Evolutionary conservation across 1,140 invertebrate species (phyloP).

Genomic region (Branchinecta lynchi): DNA sequence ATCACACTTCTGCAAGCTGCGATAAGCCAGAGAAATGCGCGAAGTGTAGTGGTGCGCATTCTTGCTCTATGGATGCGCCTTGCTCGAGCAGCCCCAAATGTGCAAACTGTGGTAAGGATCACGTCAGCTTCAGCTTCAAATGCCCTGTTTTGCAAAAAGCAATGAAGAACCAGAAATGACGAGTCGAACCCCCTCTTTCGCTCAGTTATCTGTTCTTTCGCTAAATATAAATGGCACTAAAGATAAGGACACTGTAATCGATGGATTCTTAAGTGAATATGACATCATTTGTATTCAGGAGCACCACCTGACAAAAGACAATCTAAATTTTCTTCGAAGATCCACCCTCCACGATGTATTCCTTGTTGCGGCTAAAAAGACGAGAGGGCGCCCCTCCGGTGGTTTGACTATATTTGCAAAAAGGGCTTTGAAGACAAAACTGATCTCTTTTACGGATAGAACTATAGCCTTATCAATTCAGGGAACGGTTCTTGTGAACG

Average conservation of each 20-base stretch:
- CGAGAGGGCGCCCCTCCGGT: constrained; percentile 7
- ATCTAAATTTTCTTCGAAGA: constrained; percentile 12
- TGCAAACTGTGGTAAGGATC: constrained; percentile 3
- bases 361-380: constrained; percentile 4
- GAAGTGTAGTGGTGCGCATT: constrained; percentile 5
- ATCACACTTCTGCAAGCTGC: constrained; percentile 7
- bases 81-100: not conserved
- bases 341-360: constrained; percentile 8
- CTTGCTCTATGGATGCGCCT: constrained; percentile 5
- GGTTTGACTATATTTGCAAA: constrained; percentile 5
- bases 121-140: constrained; percentile 8
- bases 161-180: constrained; percentile 11
- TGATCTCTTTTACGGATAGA: constrained; percentile 7
- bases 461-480: not conserved
- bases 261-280: constrained; percentile 3
- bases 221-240: not conserved
- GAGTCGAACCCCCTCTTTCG: not conserved
- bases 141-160: constrained; percentile 11
- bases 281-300: constrained; percentile 4
- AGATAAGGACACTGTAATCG: constrained; percentile 7
- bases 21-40: not conserved
- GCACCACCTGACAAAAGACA: not conserved
- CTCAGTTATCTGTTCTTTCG: constrained; percentile 9
- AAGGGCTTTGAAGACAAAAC: constrained; percentile 11
- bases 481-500: not conserved